Evolutionary conservation across 2,888 invertebrate species (phyloP).

Genomic region (Dynastes tityus): DNA sequence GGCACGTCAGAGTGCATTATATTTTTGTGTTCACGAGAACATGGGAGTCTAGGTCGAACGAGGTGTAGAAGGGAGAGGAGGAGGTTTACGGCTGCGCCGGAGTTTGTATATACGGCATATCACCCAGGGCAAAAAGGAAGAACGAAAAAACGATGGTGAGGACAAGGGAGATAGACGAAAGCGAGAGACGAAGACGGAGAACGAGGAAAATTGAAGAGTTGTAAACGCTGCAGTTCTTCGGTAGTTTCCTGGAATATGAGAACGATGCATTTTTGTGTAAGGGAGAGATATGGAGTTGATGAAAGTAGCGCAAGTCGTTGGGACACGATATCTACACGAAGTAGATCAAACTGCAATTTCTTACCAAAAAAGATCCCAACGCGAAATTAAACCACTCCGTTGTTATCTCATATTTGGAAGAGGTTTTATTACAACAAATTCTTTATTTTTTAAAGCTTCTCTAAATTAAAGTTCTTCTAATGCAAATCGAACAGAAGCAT

Average conservation of each 20-base stretch:
- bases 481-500: too few relatives aligned
- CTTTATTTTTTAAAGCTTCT: too few relatives aligned
- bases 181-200: background rate
- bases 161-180: background rate
- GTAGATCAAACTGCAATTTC: too few relatives aligned
- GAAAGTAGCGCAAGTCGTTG: too few relatives aligned
- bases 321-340: too few relatives aligned
- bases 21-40: conserved; percentile 25
- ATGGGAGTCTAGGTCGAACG: background rate
- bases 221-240: conserved; percentile 7
- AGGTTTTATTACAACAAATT: too few relatives aligned
- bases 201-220: background rate
- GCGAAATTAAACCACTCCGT: too few relatives aligned
- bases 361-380: too few relatives aligned
- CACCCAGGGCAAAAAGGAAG: conserved; percentile 1
- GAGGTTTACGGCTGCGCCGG: conserved; percentile 31
- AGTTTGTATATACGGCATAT: background rate
- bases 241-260: conserved; percentile 14
- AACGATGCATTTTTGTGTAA: conserved; percentile 16
- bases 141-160: background rate
- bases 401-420: too few relatives aligned
- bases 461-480: too few relatives aligned
- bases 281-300: background rate
- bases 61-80: background rate
- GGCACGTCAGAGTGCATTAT: conserved; percentile 33